Evolutionary conservation across 1,140 invertebrate genomes (phyloP).

Genomic region (Panagrolaimus sp.): DNA sequence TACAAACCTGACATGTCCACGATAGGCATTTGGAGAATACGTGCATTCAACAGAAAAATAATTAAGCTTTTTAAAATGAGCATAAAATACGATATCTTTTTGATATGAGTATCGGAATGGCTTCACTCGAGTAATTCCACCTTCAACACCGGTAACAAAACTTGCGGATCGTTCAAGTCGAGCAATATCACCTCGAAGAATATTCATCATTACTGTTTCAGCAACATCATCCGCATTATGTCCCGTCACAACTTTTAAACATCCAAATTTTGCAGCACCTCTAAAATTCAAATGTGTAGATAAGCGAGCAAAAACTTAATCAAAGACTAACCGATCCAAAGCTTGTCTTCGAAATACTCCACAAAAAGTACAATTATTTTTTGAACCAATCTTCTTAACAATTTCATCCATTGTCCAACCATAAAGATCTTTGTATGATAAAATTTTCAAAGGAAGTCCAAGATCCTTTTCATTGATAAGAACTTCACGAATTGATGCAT

Average conservation of each 20-base stretch:
- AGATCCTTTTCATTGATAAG: constrained; percentile 78
- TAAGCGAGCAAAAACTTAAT: constrained; percentile 21
- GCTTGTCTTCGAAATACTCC: constrained; percentile 67
- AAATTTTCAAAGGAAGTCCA: constrained; percentile 83
- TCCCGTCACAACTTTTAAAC: constrained; percentile 84
- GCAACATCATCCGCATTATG: constrained; percentile 99
- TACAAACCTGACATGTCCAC: constrained; percentile 51
- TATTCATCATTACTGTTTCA: constrained; percentile 71
- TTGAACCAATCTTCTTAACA: constrained; percentile 83
- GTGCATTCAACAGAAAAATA: constrained; percentile 99
- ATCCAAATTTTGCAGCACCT: constrained; percentile 68
- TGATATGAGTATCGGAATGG: constrained; percentile 98
- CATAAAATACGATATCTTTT: constrained; percentile 97
- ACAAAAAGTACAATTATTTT: constrained; percentile 80
- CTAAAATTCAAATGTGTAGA: constrained; percentile 21
- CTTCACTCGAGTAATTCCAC: constrained; percentile 71
- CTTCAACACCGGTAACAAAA: constrained; percentile 68
- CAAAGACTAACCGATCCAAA: constrained; percentile 67
- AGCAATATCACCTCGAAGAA: constrained; percentile 90
- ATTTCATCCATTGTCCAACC: constrained; percentile 99
- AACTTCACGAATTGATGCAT: constrained; percentile 81
- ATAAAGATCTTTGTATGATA: constrained; percentile 96
- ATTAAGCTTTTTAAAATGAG: constrained; percentile 79
- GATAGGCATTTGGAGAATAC: constrained; percentile 94
- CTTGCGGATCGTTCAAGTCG: constrained; percentile 70